A percentile compares a stretch with the other conserved stretches of the same genome.
Evolutionary conservation across 2,888 invertebrate species (phyloP).

Genomic region (Rutpela maculata): DNA sequence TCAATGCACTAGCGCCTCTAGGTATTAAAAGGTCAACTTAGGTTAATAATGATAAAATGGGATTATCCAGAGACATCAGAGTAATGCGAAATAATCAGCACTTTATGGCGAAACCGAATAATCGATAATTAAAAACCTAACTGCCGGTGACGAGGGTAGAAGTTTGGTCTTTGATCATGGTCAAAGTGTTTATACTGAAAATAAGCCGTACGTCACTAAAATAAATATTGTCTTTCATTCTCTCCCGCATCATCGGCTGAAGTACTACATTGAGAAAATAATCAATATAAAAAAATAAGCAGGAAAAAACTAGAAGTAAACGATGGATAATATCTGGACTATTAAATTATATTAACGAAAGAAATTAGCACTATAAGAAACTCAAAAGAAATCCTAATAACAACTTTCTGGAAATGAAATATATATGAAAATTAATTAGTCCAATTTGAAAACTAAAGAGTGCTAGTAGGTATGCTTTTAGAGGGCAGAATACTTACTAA

Average conservation of each 20-base stretch:
- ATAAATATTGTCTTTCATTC: not conserved
- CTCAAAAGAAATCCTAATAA: no score
- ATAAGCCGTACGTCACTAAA: not conserved
- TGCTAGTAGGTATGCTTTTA: no score
- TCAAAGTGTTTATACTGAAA: not conserved
- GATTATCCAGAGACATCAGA: conserved; percentile 11
- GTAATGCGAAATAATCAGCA: not conserved
- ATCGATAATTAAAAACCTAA: not conserved
- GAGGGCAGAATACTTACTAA: no score
- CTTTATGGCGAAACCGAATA: not conserved
- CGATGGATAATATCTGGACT: no score
- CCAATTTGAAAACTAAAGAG: no score
- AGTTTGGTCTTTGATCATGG: not conserved
- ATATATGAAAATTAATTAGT: no score
- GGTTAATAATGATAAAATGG: conserved; percentile 23
- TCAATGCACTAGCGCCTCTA: conserved; percentile 20
- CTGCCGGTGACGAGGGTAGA: not conserved
- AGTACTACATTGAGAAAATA: no score
- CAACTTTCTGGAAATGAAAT: no score
- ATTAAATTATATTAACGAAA: no score
- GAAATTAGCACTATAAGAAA: no score
- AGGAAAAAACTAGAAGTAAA: no score
- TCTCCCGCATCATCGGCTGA: not conserved
- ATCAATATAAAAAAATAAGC: no score
- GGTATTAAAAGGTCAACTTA: conserved; percentile 19